These are phyloP conservation scores for Polyergus mexicanus DNA, from an alignment of 1,140 invertebrate genomes.

Conservation along the genomic window DNA sequence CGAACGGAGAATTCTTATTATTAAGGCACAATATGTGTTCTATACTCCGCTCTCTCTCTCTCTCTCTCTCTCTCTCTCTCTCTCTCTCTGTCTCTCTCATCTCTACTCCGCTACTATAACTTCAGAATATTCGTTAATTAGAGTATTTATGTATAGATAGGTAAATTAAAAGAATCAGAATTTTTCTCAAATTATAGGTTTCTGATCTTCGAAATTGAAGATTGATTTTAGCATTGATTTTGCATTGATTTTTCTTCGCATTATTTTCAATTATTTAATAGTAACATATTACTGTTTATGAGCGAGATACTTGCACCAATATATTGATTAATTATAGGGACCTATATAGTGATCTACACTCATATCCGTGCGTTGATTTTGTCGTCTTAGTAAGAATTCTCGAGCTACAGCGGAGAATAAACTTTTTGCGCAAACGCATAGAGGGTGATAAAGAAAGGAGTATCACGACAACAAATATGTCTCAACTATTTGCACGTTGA, in stretches of 20 bases:
- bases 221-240: neutral
- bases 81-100: neutral
- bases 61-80: neutral
- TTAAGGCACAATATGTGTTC: slow-evolving; percentile 19
- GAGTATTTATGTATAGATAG: neutral
- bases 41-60: too few species aligned
- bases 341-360: neutral
- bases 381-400: slow-evolving; percentile 57
- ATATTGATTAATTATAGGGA: slow-evolving; percentile 25
- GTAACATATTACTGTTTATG: neutral
- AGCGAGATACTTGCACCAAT: slow-evolving; percentile 15
- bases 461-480: slow-evolving; percentile 25
- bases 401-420: slow-evolving; percentile 37
- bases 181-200: neutral
- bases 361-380: slow-evolving; percentile 17
- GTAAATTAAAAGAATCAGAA: neutral
- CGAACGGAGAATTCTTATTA: slow-evolving; percentile 53
- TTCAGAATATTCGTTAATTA: neutral
- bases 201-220: neutral
- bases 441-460: slow-evolving; percentile 4
- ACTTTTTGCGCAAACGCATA: slow-evolving; percentile 7
- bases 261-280: neutral
- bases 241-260: neutral
- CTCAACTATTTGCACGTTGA: slow-evolving; percentile 48
- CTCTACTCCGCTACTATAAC: neutral